Conservation (phyloP, 1,140 invertebrate species). For the Atopsyche davidsoni region DNA sequence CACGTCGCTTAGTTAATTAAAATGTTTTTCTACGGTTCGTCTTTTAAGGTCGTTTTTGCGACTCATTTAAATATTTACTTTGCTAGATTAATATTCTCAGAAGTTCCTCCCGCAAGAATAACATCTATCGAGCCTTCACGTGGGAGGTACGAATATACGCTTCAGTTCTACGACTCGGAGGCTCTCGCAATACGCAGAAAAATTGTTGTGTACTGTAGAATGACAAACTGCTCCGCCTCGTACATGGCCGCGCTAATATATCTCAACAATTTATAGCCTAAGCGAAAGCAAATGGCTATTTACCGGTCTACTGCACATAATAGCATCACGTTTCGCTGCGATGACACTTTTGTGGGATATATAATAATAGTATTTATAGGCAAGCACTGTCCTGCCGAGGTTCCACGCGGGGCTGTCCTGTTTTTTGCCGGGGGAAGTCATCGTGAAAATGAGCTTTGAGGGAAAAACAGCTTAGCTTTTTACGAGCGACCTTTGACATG, state of each 20-base stretch:
- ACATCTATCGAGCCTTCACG: too few relatives aligned
- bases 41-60: too few relatives aligned
- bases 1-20: too few relatives aligned
- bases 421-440: not conserved
- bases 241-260: slow-evolving; percentile 5
- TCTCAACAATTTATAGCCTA: slow-evolving; percentile 17
- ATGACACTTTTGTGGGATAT: slow-evolving; percentile 16
- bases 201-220: not conserved
- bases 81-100: too few relatives aligned
- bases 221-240: not conserved
- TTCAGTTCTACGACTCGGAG: too few relatives aligned
- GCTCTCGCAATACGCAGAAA: not conserved
- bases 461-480: not conserved
- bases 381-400: not conserved
- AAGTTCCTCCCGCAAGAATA: too few relatives aligned
- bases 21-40: too few relatives aligned
- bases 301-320: slow-evolving; percentile 16
- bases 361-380: slow-evolving; percentile 12
- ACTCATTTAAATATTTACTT: too few relatives aligned
- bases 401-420: not conserved
- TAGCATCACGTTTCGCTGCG: slow-evolving; percentile 14
- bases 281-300: slow-evolving; percentile 21
- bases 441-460: not conserved
- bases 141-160: too few relatives aligned
- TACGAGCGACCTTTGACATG: too few relatives aligned